A percentile compares a stretch with the other conserved stretches of the same genome.
Evolutionary conservation across 1,140 invertebrate genomes (phyloP).

Genomic region (Cryptotermes secundus): DNA sequence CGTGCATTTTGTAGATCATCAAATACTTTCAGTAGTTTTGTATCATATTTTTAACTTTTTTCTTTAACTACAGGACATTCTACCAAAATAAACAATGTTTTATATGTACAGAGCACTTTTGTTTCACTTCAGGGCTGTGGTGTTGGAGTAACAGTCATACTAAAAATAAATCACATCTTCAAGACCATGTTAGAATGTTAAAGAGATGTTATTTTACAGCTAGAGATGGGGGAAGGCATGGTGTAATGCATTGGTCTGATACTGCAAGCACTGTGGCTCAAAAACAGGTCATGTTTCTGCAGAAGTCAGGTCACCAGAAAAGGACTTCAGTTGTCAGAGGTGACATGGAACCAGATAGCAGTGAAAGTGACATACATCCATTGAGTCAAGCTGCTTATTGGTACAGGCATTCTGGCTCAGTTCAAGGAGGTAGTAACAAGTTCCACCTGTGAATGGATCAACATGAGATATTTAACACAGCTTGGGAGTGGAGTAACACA

Average conservation of each 20-base stretch:
- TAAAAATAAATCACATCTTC: not conserved
- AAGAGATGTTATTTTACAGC: constrained; percentile 25
- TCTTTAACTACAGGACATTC: no score
- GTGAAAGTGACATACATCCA: constrained; percentile 28
- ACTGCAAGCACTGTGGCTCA: not conserved
- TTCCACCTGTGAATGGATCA: not conserved
- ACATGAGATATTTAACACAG: constrained; percentile 4
- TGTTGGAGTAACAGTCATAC: not conserved
- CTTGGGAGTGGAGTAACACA: constrained; percentile 22
- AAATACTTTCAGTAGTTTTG: no score
- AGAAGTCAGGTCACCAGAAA: not conserved
- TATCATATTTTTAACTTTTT: no score
- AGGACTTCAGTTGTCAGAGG: not conserved
- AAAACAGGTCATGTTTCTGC: not conserved
- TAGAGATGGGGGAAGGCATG: constrained; percentile 17
- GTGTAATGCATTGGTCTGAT: constrained; percentile 21
- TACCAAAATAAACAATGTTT: no score
- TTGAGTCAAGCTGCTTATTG: constrained; percentile 32
- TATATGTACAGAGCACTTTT: no score
- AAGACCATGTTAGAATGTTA: not conserved
- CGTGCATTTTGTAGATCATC: no score
- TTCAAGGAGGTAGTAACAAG: constrained; percentile 2
- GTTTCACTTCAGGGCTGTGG: no score
- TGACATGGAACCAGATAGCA: not conserved
- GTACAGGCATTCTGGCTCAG: not conserved